Percentiles rank a stretch among this genome's conserved stretches.
phyloP scores from a whole-genome alignment of 1,140 invertebrate genomes.

The Drosophila takahashii region DNA sequence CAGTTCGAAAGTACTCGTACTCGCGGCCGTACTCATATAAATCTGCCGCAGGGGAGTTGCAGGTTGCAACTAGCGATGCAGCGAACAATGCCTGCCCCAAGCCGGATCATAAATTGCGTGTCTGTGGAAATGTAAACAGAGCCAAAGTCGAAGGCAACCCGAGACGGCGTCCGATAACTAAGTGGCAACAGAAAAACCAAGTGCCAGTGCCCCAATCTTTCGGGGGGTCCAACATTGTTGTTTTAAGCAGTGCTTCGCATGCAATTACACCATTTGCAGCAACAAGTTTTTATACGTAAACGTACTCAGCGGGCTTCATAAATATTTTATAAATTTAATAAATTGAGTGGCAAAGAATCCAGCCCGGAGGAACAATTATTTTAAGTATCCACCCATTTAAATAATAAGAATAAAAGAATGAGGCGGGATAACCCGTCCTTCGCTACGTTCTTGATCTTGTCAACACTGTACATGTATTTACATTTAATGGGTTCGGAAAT shows the following conservation, averaged over 20 bases:
- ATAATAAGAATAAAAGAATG: slow-evolving; percentile 17
- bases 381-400: slow-evolving; percentile 16
- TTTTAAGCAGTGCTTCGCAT: slow-evolving; percentile 28
- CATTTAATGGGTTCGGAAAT: slow-evolving; percentile 15
- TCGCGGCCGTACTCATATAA: slow-evolving; percentile 11
- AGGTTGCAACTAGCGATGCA: slow-evolving; percentile 16
- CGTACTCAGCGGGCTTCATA: slow-evolving; percentile 18
- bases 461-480: slow-evolving; percentile 12
- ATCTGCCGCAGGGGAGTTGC: slow-evolving; percentile 20
- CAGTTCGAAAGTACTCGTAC: background rate
- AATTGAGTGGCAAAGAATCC: slow-evolving; percentile 47
- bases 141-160: slow-evolving; percentile 10
- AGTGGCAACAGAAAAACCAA: slow-evolving; percentile 26
- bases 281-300: slow-evolving; percentile 36
- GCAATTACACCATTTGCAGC: slow-evolving; percentile 37
- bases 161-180: slow-evolving; percentile 31
- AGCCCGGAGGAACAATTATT: slow-evolving; percentile 18
- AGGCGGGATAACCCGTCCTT: slow-evolving; percentile 3
- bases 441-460: slow-evolving; percentile 21
- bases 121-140: slow-evolving; percentile 47
- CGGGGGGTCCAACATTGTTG: slow-evolving; percentile 40
- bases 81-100: slow-evolving; percentile 41
- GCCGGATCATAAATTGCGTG: slow-evolving; percentile 46
- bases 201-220: slow-evolving; percentile 27
- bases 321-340: slow-evolving; percentile 53